These are phyloP conservation scores for Calyptomena viridis DNA, from an alignment of 2,113 vertebrate genomes.

Conservation along the genomic window DNA sequence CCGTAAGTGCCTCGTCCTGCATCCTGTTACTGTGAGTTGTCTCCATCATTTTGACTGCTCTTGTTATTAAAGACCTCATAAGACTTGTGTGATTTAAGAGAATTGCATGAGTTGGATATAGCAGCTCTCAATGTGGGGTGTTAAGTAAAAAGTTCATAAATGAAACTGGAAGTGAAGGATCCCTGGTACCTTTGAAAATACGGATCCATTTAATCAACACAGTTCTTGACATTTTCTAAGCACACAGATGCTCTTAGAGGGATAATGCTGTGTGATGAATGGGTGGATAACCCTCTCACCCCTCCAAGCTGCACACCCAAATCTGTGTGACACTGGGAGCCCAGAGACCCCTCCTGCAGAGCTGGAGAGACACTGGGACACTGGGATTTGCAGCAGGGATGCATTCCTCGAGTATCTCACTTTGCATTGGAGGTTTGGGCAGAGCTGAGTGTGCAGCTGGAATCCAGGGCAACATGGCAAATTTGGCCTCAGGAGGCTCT, in stretches of 20 bases:
- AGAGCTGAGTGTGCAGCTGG: not conserved
- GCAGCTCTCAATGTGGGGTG: not conserved
- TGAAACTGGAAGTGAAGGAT: not conserved
- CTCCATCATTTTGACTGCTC: not conserved
- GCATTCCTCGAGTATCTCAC: not conserved
- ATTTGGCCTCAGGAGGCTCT: not conserved
- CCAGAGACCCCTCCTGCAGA: not conserved
- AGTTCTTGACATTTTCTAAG: not conserved
- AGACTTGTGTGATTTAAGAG: not conserved
- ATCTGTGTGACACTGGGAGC: not conserved
- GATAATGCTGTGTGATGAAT: not conserved
- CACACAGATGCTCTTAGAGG: not conserved
- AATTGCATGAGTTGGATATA: not conserved
- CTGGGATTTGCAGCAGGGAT: not conserved
- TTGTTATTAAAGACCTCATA: not conserved
- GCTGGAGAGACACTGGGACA: not conserved
- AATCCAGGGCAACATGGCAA: not conserved
- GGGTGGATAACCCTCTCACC: not conserved
- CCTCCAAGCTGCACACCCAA: not conserved
- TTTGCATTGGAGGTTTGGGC: not conserved
- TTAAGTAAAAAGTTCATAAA: not conserved
- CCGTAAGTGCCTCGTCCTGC: not conserved
- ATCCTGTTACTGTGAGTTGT: not conserved
- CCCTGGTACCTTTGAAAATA: not conserved
- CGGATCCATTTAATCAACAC: not conserved